phyloP scores from a whole-genome alignment of 2,888 invertebrate genomes.

The Campoplex capitator region DNA sequence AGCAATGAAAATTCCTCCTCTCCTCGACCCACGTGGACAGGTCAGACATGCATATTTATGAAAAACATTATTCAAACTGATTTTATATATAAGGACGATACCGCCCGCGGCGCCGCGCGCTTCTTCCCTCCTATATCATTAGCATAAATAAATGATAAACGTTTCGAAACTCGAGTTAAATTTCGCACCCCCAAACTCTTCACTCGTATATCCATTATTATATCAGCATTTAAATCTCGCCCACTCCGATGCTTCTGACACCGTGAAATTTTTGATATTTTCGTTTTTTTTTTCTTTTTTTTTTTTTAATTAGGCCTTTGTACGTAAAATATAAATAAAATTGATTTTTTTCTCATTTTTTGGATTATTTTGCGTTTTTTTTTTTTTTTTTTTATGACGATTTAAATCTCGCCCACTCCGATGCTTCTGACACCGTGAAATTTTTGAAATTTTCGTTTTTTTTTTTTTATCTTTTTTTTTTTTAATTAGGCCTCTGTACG shows the following conservation, averaged over 20 bases:
- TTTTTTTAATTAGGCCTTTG: too few species aligned
- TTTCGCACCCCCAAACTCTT: conserved; percentile 40
- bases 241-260: conserved; percentile 27
- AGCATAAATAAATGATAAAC: conserved; percentile 81
- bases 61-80: conserved; percentile 82
- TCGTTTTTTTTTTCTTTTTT: too few species aligned
- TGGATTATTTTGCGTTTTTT: too few species aligned
- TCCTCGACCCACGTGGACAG: conserved; percentile 64
- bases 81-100: conserved; percentile 83
- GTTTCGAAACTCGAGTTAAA: conserved; percentile 68
- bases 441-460: neutral
- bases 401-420: conserved; percentile 39
- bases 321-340: too few species aligned
- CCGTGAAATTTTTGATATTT: conserved; percentile 39
- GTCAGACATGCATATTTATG: conserved; percentile 82
- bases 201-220: neutral
- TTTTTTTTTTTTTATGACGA: conserved; percentile 12
- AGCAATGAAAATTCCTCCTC: conserved; percentile 44
- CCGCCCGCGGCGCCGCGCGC: conserved; percentile 73
- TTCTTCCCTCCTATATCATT: conserved; percentile 72
- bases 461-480: too few species aligned
- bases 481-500: too few species aligned
- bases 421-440: conserved; percentile 46
- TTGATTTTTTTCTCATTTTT: too few species aligned
- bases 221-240: conserved; percentile 41